A percentile compares a stretch with the other conserved stretches of the same genome.
phyloP scores from a whole-genome alignment of 2,888 invertebrate genomes.

The Tetragonula carbonaria region DNA sequence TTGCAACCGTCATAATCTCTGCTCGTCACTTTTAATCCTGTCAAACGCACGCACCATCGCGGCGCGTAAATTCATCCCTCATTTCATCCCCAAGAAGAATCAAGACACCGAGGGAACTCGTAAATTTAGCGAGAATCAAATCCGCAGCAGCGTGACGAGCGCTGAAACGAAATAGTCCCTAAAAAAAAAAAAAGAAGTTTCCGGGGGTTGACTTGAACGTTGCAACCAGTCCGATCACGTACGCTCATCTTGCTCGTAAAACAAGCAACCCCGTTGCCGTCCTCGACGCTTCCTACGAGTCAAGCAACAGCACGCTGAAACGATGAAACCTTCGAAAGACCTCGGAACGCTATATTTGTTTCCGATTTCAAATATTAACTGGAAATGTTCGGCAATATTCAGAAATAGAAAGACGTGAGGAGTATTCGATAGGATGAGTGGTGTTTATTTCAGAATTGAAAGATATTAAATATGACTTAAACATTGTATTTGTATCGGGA shows the following conservation, averaged over 20 bases:
- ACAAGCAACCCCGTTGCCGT: slow-evolving; percentile 56
- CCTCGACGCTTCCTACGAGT: slow-evolving; percentile 42
- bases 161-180: slow-evolving; percentile 64
- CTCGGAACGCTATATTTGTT: not conserved
- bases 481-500: too few relatives aligned
- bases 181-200: slow-evolving; percentile 73
- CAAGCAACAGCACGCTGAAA: slow-evolving; percentile 45
- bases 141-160: slow-evolving; percentile 42
- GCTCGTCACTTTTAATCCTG: not conserved
- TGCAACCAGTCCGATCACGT: slow-evolving; percentile 80
- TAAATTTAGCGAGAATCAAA: slow-evolving; percentile 61
- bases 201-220: slow-evolving; percentile 47
- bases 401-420: too few relatives aligned
- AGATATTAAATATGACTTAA: too few relatives aligned
- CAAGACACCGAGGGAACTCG: slow-evolving; percentile 15
- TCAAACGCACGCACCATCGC: not conserved
- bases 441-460: too few relatives aligned
- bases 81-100: not conserved
- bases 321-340: slow-evolving; percentile 5
- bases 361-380: too few relatives aligned
- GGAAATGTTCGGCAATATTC: too few relatives aligned
- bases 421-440: too few relatives aligned
- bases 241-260: slow-evolving; percentile 79
- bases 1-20: not conserved
- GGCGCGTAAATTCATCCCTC: not conserved